phyloP scores from a whole-genome alignment of 2,113 vertebrate genomes.

The Girardinichthys multiradiatus region DNA sequence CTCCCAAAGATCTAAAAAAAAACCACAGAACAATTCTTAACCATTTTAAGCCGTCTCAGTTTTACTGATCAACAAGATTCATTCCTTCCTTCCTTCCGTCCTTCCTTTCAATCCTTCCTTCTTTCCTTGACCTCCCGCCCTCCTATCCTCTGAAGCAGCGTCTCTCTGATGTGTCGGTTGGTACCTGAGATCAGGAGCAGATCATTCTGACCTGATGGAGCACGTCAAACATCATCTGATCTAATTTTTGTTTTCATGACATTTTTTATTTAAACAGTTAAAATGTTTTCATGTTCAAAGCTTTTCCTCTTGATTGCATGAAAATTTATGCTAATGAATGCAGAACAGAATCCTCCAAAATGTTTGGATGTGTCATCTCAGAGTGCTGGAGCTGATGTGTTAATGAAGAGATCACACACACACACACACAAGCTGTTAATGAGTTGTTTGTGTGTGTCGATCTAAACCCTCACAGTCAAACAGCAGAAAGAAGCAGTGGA shows the following conservation, averaged over 20 bases:
- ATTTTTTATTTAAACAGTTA: no score
- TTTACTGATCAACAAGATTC: no score
- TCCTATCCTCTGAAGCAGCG: conserved; percentile 3
- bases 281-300: not conserved
- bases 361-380: conserved; percentile 70
- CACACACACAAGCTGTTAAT: not conserved
- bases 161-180: not conserved
- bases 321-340: conserved; percentile 51
- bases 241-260: no score
- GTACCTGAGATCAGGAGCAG: no score
- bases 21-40: no score
- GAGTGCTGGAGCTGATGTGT: conserved; percentile 58
- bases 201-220: no score
- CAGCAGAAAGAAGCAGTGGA: no score
- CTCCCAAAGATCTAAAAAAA: no score
- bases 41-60: not conserved
- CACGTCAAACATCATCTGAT: no score
- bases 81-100: conserved; percentile 21
- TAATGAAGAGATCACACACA: conserved; percentile 60
- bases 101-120: no score
- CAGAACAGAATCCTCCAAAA: conserved; percentile 50
- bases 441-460: no score
- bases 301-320: conserved; percentile 28
- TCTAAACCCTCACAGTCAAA: no score
- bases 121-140: not conserved